Percentiles rank a stretch among this genome's conserved stretches.
Evolutionary conservation across 2,113 vertebrate species (phyloP).

Genomic region (Tor tambroides): DNA sequence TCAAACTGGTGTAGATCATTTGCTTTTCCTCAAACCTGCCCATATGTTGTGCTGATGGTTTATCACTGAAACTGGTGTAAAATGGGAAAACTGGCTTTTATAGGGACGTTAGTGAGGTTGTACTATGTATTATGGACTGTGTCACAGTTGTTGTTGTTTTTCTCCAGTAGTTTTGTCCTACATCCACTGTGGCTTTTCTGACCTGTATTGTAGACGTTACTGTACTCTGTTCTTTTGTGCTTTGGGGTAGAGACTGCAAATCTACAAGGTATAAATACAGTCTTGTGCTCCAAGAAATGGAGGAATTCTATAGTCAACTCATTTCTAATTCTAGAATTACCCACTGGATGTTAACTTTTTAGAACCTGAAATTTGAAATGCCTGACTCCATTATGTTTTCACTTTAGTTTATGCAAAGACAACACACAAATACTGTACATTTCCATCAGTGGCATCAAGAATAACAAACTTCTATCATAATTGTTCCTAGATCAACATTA

Average conservation of each 20-base stretch:
- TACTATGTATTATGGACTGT: not conserved
- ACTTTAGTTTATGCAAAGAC: not conserved
- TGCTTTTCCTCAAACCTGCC: not conserved
- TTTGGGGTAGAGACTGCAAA: conserved; percentile 1
- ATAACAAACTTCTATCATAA: conserved; percentile 9
- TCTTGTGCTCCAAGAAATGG: not conserved
- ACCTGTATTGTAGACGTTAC: not conserved
- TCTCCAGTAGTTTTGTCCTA: too few relatives aligned
- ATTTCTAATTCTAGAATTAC: not conserved
- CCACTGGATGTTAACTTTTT: not conserved
- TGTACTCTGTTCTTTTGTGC: not conserved
- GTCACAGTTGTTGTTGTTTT: not conserved
- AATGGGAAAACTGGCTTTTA: not conserved
- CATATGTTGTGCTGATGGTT: conserved; percentile 20
- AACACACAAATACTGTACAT: conserved; percentile 10
- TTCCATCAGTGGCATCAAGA: not conserved
- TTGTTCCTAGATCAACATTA: conserved; percentile 14
- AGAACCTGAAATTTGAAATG: conserved; percentile 4
- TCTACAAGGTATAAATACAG: not conserved
- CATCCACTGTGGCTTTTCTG: not conserved
- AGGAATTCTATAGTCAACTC: not conserved
- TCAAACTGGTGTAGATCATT: not conserved
- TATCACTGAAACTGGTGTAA: not conserved
- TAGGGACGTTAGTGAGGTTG: not conserved
- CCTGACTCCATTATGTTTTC: not conserved